A percentile compares a stretch with the other conserved stretches of the same genome.
Evolutionary conservation across 2,888 invertebrate species (phyloP).

Genomic region (Leptopilina drosophilae): DNA sequence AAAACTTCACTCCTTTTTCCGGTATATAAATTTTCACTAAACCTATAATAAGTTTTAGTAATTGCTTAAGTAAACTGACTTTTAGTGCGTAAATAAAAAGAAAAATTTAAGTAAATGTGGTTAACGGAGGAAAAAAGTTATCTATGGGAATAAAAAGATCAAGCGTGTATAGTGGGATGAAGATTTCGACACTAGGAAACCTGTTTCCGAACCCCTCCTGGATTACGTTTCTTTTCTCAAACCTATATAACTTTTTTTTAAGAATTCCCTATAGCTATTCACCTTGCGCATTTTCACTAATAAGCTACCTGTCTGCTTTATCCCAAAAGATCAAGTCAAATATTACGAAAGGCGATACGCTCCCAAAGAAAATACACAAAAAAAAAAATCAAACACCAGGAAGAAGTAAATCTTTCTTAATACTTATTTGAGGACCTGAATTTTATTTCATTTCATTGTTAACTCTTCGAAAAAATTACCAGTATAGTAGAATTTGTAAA

Average conservation of each 20-base stretch:
- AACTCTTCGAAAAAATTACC: not conserved
- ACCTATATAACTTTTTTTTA: slow-evolving; percentile 1
- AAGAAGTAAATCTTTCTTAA: slow-evolving; percentile 2
- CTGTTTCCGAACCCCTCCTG: not conserved
- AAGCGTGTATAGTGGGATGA: slow-evolving; percentile 27
- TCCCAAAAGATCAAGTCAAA: not conserved
- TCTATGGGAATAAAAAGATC: not conserved
- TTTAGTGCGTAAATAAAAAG: not conserved
- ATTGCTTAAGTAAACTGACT: slow-evolving; percentile 5
- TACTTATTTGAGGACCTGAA: not conserved
- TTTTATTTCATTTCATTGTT: not conserved
- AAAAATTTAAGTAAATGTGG: slow-evolving; percentile 12
- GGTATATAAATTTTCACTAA: no score
- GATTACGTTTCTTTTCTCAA: slow-evolving; percentile 9
- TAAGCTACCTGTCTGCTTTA: slow-evolving; percentile 1
- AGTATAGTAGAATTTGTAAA: no score
- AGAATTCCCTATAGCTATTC: not conserved
- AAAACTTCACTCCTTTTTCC: no score
- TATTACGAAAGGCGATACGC: slow-evolving; percentile 20
- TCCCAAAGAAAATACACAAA: no score
- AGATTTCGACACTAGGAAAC: slow-evolving; percentile 40
- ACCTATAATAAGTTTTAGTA: no score
- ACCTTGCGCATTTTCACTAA: not conserved
- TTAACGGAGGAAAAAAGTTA: not conserved
- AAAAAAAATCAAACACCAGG: not conserved